Base-by-base conservation (phyloP, 2,888 invertebrate species). In the Notodonta ziczac region DNA sequence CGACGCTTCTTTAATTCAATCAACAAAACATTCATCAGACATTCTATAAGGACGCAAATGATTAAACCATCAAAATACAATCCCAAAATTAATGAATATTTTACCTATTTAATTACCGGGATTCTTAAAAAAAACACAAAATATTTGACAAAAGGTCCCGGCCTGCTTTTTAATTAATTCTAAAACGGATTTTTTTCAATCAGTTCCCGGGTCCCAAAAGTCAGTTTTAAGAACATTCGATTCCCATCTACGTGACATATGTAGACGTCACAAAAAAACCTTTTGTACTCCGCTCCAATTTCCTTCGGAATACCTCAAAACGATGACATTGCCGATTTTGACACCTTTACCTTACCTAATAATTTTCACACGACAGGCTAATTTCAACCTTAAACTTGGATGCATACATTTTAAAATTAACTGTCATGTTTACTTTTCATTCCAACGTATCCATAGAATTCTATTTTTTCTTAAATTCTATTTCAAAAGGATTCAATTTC, bases 271-370 rank as follows among this genome's bases (percentile, higher is more conserved):
- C 67, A 78, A 73, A 73, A 72, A 65, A 74, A 57, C 46, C 72
- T 73, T 74, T 80, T 78, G 77, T 77, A 76, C 72, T 73, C 67
- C 74, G 77, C 77, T 82, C 79, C 77, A 83, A 83, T 84, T 87
- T 83, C 80, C 78, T 77, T 58, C 62, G 76, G 72, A 76, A 80
- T 78, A 69, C 74, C 70, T 66, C 69, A 57, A 74, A 74, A 70
- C 73, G 83, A 86, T 88, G 88, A 88, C 86, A 85, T 72, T 81
- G 87, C 87, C 60, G 72, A 78, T 83, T 82, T 80, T 69, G 66
- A 69, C 67, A 65, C 63, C 51, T 67, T 60, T 65, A 63, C 57
- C 62, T 64, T 65, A 61, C 57, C 32, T 24, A 42, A 40, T 16
- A 3, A 9, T 13, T 7, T 32, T 3, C 14, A 56, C 5, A 9